Evolutionary conservation across 2,113 vertebrate genomes (phyloP), one percentile per base, ranked within the genome.

Genomic region (Columba livia): DNA sequence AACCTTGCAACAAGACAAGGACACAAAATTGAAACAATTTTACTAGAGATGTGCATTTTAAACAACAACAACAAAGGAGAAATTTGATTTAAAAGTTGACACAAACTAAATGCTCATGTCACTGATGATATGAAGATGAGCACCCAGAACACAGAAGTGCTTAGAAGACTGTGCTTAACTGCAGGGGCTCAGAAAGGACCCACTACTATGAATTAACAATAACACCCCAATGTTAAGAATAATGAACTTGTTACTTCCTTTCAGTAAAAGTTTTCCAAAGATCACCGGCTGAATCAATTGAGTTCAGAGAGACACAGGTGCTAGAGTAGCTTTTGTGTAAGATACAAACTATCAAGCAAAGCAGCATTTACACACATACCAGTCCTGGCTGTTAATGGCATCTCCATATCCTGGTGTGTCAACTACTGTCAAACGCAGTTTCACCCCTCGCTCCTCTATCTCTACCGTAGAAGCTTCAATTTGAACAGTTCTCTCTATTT

Each of bases 381-480:
- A 99, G 97, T 99, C 99, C 90, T 99, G 98, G 97, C 99, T 99
- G 97, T 99, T 99, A 92, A 99, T 99, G 96, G 99, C 98, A 58
- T 99, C 99, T 28, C 99, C 99, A 5, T 99, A 99, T 91, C 99
- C 99, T 20, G 99, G 99, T 24, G 99, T 99, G 94, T 99, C 99
- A 18, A 99, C 99, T 56, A 99, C 99, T 2, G 99, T 99, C 50
- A 99, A 98, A 48, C 99, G 98, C 66, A 99, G 99, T 79, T 99
- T 99, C 74, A 99, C 99, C 29, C 99, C 99, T 62, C 99, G 97
- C 90, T 99, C 99, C 94, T 99, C 99, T 18, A 99, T 99, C 96
- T 99, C 99, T 77, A 99, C 99, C 2, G 99, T 99, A 3, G 99
- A 99, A 15, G 99, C 99, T 97, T 99, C 99, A 1, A 99, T 99